Conservation (phyloP, 1,140 invertebrate species). For the Drosophila ambigua region DNA sequence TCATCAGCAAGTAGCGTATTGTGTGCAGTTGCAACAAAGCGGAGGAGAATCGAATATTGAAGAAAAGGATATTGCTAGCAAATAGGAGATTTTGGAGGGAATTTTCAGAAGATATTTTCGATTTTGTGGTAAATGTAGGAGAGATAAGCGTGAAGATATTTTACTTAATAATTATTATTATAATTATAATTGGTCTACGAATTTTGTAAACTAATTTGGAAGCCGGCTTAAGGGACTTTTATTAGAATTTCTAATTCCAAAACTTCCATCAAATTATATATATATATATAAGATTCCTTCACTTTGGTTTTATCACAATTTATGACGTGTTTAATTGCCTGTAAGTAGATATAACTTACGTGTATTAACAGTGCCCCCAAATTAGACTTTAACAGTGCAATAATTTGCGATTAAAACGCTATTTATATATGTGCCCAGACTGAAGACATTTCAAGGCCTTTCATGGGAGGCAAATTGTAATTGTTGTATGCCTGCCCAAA, state of each 20-base stretch:
- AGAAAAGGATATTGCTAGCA: background rate
- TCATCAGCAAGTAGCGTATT: conserved; percentile 8
- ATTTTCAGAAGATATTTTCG: no score
- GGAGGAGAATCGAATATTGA: background rate
- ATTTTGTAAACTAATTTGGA: no score
- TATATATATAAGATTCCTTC: no score
- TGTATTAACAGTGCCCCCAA: background rate
- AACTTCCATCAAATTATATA: no score
- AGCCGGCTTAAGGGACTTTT: no score
- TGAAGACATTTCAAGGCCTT: background rate
- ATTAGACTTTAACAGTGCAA: background rate
- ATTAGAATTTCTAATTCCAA: no score
- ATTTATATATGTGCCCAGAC: background rate
- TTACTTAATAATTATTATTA: no score
- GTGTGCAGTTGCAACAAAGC: conserved; percentile 18
- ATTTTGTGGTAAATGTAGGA: no score
- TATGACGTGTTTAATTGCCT: background rate
- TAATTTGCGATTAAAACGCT: background rate
- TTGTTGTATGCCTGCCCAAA: background rate
- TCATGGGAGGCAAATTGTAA: conserved; percentile 8
- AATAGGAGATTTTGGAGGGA: no score
- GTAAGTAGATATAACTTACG: background rate
- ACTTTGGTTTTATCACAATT: background rate
- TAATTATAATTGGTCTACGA: no score
- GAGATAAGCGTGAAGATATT: no score